Evolutionary conservation across 2,113 vertebrate species (phyloP).

Genomic region (Sinocyclocheilus anophthalmus): DNA sequence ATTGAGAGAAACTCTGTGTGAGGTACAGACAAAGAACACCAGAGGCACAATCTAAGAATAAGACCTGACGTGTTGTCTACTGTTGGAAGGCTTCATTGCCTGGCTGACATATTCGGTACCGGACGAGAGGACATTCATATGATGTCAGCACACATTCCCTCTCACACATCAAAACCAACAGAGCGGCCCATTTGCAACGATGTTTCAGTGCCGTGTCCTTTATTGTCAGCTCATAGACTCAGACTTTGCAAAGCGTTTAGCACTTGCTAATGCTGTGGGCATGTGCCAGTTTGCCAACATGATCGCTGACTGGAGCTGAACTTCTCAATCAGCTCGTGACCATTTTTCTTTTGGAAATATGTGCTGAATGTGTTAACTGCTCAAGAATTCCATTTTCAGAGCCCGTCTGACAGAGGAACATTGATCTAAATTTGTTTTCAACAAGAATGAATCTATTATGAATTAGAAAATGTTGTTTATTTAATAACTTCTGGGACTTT

Average conservation of each 20-base stretch:
- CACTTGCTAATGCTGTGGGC: slow-evolving; percentile 10
- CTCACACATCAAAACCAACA: slow-evolving; percentile 18
- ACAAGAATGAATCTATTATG: neutral
- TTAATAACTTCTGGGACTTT: neutral
- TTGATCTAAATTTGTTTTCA: neutral
- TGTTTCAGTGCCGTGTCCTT: neutral
- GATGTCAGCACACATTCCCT: slow-evolving; percentile 73
- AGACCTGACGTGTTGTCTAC: slow-evolving; percentile 43
- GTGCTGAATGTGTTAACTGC: neutral
- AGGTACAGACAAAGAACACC: slow-evolving; percentile 45
- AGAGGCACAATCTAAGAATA: slow-evolving; percentile 43
- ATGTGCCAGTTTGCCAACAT: slow-evolving; percentile 4
- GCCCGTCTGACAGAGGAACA: neutral
- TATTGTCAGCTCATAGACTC: neutral
- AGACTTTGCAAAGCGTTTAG: neutral
- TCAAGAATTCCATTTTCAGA: neutral
- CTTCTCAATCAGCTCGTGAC: neutral
- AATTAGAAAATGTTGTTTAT: neutral
- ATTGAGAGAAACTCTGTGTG: slow-evolving; percentile 15
- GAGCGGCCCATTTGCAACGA: neutral
- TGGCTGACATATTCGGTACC: slow-evolving; percentile 70
- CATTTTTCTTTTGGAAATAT: neutral
- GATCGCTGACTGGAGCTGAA: neutral
- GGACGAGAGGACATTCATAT: slow-evolving; percentile 72
- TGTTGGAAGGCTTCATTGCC: slow-evolving; percentile 59